Conservation (phyloP, 2,797 vertebrate species). For the Ptychobarbus kaznakovi region DNA sequence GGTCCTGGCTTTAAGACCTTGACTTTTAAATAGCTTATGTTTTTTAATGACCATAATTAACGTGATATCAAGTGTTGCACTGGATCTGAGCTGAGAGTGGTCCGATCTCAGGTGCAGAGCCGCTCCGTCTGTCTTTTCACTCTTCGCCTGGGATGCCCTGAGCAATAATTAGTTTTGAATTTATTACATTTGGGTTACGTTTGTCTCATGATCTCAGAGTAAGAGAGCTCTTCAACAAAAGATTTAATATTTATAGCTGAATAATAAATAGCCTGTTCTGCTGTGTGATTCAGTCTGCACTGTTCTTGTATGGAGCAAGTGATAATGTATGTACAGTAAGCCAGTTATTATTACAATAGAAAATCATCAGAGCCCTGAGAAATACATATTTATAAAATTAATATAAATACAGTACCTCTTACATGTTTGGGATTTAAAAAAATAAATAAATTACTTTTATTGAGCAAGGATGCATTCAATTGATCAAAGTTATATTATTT, state of each 20-base stretch:
- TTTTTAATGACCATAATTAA: conserved; percentile 36
- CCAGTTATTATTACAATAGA: background rate
- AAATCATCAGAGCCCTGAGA: background rate
- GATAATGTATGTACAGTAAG: background rate
- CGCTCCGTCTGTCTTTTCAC: conserved; percentile 5
- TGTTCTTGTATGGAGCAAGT: background rate
- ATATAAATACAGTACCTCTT: background rate
- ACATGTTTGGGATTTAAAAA: background rate
- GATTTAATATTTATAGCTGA: background rate
- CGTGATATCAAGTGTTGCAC: background rate
- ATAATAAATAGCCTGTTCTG: background rate
- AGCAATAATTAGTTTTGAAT: conserved; percentile 36
- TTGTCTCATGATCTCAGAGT: background rate
- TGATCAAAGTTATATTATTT: background rate
- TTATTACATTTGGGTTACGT: conserved; percentile 14
- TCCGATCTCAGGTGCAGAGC: background rate
- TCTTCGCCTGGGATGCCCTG: conserved; percentile 1
- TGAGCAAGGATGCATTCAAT: background rate
- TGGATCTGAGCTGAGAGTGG: conserved; percentile 11
- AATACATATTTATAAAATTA: background rate
- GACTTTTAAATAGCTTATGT: conserved; percentile 22
- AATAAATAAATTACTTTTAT: background rate
- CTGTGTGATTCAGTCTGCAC: background rate
- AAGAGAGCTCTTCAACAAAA: conserved; percentile 25
- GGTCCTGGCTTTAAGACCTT: conserved; percentile 18